Percentiles rank a stretch among this genome's conserved stretches.
phyloP scores from a whole-genome alignment of 2,113 vertebrate species.

The Pterocles orientalis region DNA sequence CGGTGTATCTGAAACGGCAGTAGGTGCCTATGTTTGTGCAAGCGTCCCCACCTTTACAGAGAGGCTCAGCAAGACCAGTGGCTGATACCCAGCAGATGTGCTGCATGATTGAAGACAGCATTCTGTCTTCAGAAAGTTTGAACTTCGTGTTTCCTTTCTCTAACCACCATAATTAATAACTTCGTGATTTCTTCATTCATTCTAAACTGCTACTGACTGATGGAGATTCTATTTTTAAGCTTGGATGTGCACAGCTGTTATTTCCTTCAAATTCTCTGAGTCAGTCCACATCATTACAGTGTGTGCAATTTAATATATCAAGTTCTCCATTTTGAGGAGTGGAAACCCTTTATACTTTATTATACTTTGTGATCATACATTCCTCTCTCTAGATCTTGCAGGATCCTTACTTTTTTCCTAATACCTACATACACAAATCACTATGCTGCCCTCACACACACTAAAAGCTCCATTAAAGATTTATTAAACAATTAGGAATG shows the following conservation, averaged over 20 bases:
- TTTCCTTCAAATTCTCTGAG: conserved; percentile 38
- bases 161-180: conserved; percentile 28
- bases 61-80: background rate
- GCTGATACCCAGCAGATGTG: background rate
- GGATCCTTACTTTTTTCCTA: background rate
- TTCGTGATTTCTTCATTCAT: conserved; percentile 29
- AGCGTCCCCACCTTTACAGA: background rate
- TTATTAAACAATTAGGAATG: conserved; percentile 16
- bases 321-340: background rate
- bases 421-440: background rate
- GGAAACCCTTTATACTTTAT: background rate
- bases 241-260: conserved; percentile 39
- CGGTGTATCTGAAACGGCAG: background rate
- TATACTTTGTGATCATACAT: background rate
- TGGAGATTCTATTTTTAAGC: conserved; percentile 50
- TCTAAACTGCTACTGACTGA: conserved; percentile 30
- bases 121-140: background rate
- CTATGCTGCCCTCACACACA: background rate
- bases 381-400: background rate
- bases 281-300: conserved; percentile 12
- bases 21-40: background rate
- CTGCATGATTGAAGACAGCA: background rate
- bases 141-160: conserved; percentile 5
- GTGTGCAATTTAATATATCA: background rate
- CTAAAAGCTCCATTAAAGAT: background rate